A percentile compares a stretch with the other conserved stretches of the same genome.
These are phyloP conservation scores for Apamea anceps DNA, from an alignment of 2,888 invertebrate genomes.

Conservation along the genomic window DNA sequence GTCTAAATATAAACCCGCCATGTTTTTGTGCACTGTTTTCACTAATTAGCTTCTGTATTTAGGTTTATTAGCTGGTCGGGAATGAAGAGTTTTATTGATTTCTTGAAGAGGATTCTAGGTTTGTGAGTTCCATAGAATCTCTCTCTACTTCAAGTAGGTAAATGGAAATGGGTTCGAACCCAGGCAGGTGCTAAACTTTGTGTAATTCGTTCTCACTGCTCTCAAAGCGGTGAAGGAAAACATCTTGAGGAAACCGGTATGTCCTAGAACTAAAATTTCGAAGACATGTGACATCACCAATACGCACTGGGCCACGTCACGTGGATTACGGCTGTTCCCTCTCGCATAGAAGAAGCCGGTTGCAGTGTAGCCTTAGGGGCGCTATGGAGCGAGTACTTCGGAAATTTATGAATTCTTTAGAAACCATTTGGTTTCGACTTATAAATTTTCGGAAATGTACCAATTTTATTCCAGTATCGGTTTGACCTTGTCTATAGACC, in stretches of 20 bases:
- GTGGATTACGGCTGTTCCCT: not conserved
- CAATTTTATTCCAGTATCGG: too few species aligned
- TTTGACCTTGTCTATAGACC: too few species aligned
- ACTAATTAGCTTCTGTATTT: slow-evolving; percentile 44
- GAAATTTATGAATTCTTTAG: too few species aligned
- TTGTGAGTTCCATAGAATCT: not conserved
- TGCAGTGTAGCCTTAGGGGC: too few species aligned
- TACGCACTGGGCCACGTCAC: too few species aligned
- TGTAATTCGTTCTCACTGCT: not conserved
- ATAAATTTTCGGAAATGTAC: too few species aligned
- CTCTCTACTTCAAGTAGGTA: not conserved
- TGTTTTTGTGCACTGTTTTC: slow-evolving; percentile 48
- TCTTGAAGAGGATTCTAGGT: slow-evolving; percentile 3
- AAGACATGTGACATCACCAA: too few species aligned
- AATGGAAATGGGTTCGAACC: not conserved
- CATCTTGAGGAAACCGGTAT: not conserved
- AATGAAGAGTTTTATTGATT: slow-evolving; percentile 26
- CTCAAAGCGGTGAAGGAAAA: not conserved
- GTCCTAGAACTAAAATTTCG: too few species aligned
- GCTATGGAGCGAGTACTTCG: too few species aligned
- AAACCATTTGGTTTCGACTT: too few species aligned
- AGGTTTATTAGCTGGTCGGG: slow-evolving; percentile 39
- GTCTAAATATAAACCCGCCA: slow-evolving; percentile 48
- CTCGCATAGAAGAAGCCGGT: not conserved
- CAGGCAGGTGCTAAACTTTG: too few species aligned